Percentiles rank a stretch among this genome's conserved stretches.
These are phyloP conservation scores for Simalia tracyae DNA, from an alignment of 2,797 vertebrate genomes.

Conservation along the genomic window DNA sequence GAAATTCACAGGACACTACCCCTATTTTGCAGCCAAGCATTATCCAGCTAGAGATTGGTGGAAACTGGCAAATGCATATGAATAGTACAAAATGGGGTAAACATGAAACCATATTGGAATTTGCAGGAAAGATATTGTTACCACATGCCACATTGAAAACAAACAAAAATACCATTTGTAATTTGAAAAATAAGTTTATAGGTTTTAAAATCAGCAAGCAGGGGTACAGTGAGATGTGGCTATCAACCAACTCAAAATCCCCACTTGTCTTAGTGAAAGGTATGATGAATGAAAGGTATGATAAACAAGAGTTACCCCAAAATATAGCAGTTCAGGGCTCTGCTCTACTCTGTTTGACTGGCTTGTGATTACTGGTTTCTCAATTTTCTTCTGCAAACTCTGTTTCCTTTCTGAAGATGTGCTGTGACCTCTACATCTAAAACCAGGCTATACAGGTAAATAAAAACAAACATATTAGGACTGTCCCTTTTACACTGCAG, in stretches of 20 bases:
- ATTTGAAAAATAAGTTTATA: neutral
- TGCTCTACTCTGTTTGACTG: conserved; percentile 75
- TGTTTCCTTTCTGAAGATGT: conserved; percentile 82
- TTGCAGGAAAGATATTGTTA: neutral
- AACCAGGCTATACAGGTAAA: conserved; percentile 71
- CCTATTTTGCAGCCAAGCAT: neutral
- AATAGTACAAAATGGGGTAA: neutral
- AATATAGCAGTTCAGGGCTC: conserved; percentile 87
- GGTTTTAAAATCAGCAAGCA: neutral
- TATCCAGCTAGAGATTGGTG: neutral
- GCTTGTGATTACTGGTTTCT: conserved; percentile 66
- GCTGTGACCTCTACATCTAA: conserved; percentile 78
- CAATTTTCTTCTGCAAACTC: conserved; percentile 76
- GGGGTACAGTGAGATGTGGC: neutral
- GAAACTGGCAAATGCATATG: neutral
- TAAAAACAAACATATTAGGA: conserved; percentile 32
- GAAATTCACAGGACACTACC: neutral
- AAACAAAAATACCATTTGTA: neutral
- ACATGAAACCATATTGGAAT: neutral
- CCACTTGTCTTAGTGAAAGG: neutral
- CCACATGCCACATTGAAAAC: neutral
- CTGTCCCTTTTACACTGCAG: neutral
- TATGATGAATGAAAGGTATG: neutral
- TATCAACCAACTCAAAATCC: neutral
- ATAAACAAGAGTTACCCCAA: conserved; percentile 81